phyloP scores from a whole-genome alignment of 2,113 vertebrate species.

The Dicaeum eximium region DNA sequence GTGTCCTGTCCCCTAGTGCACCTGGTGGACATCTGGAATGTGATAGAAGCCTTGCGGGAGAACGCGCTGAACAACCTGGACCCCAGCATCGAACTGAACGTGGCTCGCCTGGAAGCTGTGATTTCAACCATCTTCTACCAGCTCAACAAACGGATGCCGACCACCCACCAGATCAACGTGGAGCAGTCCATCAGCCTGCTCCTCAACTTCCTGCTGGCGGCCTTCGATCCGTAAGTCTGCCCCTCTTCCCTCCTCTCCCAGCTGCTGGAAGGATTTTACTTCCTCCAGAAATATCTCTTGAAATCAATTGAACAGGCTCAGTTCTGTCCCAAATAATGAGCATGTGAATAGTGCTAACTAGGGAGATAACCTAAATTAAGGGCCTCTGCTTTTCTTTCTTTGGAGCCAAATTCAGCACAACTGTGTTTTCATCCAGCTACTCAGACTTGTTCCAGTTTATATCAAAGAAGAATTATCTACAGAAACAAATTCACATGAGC shows the following conservation, averaged over 20 bases:
- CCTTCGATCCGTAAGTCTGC: conserved; percentile 91
- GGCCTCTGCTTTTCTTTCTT: conserved; percentile 5
- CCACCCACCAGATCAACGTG: conserved; percentile 93
- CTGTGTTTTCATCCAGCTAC: conserved; percentile 43
- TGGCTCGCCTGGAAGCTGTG: conserved; percentile 90
- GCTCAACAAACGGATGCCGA: conserved; percentile 97
- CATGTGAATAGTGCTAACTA: not conserved
- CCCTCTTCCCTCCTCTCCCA: not conserved
- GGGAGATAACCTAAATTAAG: conserved; percentile 17
- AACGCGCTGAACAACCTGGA: conserved; percentile 92
- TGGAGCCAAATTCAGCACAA: not conserved
- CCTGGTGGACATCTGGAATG: conserved; percentile 97
- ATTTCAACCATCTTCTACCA: conserved; percentile 95
- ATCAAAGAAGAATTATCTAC: conserved; percentile 20
- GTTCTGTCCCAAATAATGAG: not conserved
- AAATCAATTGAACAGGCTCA: not conserved
- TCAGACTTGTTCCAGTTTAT: conserved; percentile 39
- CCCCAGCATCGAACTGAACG: conserved; percentile 84
- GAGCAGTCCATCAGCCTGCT: conserved; percentile 93
- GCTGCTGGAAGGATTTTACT: not conserved
- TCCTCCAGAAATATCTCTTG: not conserved
- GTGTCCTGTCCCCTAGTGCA: conserved; percentile 81
- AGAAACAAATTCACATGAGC: conserved; percentile 13
- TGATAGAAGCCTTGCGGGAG: conserved; percentile 95
- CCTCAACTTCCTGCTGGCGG: conserved; percentile 94